Evolutionary conservation across 1,140 invertebrate species (phyloP), one percentile per base, ranked within the genome.

Genomic region (Helicoverpa zea): DNA sequence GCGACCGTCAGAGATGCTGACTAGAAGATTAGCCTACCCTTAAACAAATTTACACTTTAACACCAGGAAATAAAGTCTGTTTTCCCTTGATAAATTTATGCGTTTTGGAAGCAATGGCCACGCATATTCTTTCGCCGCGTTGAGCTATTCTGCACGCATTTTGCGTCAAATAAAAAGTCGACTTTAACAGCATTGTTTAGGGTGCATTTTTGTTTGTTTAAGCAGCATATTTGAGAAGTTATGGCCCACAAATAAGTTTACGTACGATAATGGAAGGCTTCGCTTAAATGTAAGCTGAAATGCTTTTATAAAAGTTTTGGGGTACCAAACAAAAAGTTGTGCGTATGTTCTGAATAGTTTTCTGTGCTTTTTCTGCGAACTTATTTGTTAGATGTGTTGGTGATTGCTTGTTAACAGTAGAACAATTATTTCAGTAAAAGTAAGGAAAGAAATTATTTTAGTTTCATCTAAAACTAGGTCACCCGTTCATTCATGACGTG

Each of bases 1-100:
- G 87, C 81, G 86, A 83, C 82, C 83, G 80, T 85, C 84, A 83
- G 85, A 88, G 85, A 89, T 89, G 89, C 90, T 90, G 90, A 90
- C 86, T 90, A 79, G 81, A 85, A 90, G 89, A 91, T 91, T 89
- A 87, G 81, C 82, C 82, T 82, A 83, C 81, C 83, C 84, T 52
- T 80, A 80, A 52, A 9, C 61, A 52, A 87, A 86, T 75, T 58
- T 49, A 75, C 79, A 84, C 81, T 76, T 54, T 82, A 63, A 43
- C 16, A 58, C 68, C 10, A 52, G 43, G 58, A 59, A 68, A 64
- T 75, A 72, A 12, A 59, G 85, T 77, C 78, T 68, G 63, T 72
- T 84, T 86, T 84, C 61, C 66, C 14, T 78, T 81, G 72, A 63
- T 30, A 75, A n/a, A 64, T 74, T 14, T 35, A 74, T 59, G 29